Evolutionary conservation across 2,797 vertebrate species (phyloP).

Genomic region (Octomys mimax): DNA sequence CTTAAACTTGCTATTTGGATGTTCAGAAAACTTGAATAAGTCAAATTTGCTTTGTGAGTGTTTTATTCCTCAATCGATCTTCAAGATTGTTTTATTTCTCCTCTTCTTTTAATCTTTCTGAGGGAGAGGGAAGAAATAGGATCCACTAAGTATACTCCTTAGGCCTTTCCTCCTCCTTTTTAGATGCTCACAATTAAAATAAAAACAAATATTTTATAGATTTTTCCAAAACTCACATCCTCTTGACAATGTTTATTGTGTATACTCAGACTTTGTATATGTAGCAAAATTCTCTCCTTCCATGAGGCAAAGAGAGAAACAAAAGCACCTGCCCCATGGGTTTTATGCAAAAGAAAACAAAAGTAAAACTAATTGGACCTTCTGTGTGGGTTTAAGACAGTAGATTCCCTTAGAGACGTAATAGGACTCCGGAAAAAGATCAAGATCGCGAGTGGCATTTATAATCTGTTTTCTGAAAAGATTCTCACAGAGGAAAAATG

Average conservation of each 20-base stretch:
- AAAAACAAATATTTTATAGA: constrained; percentile 45
- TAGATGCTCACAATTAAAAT: constrained; percentile 55
- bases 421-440: background rate
- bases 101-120: constrained; percentile 67
- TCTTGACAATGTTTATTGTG: constrained; percentile 9
- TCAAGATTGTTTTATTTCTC: constrained; percentile 74
- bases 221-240: background rate
- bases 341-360: background rate
- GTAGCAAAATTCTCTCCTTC: constrained; percentile 15
- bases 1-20: constrained; percentile 82
- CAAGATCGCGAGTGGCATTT: background rate
- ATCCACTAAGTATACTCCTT: constrained; percentile 52
- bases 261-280: background rate
- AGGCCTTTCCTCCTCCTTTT: background rate
- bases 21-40: constrained; percentile 84
- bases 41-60: constrained; percentile 81
- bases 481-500: background rate
- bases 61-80: constrained; percentile 84
- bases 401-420: background rate
- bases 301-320: background rate
- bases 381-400: background rate
- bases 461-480: constrained; percentile 8
- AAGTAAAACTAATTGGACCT: background rate
- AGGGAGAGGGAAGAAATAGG: constrained; percentile 59
- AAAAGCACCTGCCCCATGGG: background rate